phyloP scores from a whole-genome alignment of 2,797 vertebrate genomes.

The Emys orbicularis region DNA sequence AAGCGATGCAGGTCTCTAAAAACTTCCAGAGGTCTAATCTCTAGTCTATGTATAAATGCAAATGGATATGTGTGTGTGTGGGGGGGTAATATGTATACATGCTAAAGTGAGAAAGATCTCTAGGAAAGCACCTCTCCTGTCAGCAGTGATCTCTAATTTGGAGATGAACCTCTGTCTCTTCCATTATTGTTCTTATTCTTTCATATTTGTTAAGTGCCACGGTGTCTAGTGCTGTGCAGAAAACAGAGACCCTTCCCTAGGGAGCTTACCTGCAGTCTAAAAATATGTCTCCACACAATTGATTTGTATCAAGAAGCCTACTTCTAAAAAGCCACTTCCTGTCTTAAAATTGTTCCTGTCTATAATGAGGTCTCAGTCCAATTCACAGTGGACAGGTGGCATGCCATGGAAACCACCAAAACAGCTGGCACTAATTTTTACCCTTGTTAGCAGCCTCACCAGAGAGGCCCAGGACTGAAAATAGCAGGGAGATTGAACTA shows the following conservation, averaged over 20 bases:
- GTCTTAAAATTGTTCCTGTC: neutral
- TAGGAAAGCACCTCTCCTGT: neutral
- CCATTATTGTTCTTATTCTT: neutral
- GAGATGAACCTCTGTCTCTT: neutral
- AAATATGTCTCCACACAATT: neutral
- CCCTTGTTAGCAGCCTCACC: accelerated
- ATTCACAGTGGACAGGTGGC: neutral
- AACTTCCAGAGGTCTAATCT: neutral
- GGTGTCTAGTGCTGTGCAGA: neutral
- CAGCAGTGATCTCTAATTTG: neutral
- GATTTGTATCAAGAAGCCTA: neutral
- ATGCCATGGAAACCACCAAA: neutral
- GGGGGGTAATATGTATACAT: neutral
- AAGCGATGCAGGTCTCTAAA: neutral
- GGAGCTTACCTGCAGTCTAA: neutral
- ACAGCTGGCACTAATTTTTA: neutral
- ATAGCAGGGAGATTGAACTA: accelerated
- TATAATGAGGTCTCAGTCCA: neutral
- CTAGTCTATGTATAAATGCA: neutral
- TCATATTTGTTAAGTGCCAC: neutral
- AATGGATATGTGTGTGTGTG: neutral
- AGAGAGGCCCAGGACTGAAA: accelerated
- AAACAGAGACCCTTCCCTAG: neutral
- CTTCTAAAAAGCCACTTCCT: neutral
- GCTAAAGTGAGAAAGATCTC: neutral